Evolutionary conservation across 2,113 vertebrate species (phyloP), one percentile per base, ranked within the genome.

Genomic region (Thermophis baileyi): DNA sequence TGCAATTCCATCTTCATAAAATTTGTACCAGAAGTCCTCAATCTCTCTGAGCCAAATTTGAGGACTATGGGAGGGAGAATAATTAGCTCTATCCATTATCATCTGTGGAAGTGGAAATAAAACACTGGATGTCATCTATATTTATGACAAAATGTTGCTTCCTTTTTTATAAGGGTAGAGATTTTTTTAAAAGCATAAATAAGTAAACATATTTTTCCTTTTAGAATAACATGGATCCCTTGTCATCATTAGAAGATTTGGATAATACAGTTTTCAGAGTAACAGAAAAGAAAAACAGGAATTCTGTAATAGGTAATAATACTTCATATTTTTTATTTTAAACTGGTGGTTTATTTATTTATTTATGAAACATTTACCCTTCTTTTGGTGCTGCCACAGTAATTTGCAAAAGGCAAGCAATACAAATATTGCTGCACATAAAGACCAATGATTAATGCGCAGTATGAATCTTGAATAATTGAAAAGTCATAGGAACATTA

Each of bases 181-280:
- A 9, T 8, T 87, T 30, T 89, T 55, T 57, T 85, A 7, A 30
- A 53, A 49, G 49, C 22, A 85, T 35, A 60, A 86, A 89, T 53
- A 85, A 85, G 27, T 14, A 85, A 51, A 25, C 40, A 16, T 86
- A 22, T 94, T 90, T 87, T 60, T 16, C 69, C 94, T 95, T 96
- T 88, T 94, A 98, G 98, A 96, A 98, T 94, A 98, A 97, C 0
- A 97, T 98, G 98, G 99, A 99, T 91, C 98, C 98, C 55, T 85
- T 98, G 91, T 96, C 98, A 30, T 98, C 98, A 90, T 96, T 98
- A 85, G 99, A 99, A 95, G 98, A 99, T 94, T 97, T 99, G 97
- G 99, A 99, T 97, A 99, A 99, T 94, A 98, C 98, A 3, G 98
- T 98, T 51, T 98, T 98, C 96, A 97, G 97, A 96, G 97, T 96